phyloP scores from a whole-genome alignment of 2,888 invertebrate genomes.

The Saturnia pavonia region DNA sequence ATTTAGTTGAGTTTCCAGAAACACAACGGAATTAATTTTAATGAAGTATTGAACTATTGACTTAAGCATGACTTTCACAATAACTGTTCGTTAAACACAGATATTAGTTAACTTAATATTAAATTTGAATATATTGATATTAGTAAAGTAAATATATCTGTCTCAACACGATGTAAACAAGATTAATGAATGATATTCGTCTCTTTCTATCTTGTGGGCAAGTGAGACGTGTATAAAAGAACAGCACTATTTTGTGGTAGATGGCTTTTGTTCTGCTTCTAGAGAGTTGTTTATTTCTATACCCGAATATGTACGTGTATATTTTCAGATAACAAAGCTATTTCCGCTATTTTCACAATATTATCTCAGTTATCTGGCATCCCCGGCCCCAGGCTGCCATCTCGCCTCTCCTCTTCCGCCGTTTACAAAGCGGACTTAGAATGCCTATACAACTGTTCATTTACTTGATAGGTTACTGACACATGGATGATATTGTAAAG shows the following conservation, averaged over 20 bases:
- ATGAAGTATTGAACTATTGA: no score
- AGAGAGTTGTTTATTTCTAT: not conserved
- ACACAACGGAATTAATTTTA: no score
- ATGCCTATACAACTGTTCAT: conserved; percentile 12
- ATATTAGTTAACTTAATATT: no score
- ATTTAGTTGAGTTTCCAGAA: no score
- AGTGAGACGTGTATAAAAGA: no score
- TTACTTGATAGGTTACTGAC: not conserved
- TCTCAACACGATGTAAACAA: no score
- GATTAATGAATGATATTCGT: no score
- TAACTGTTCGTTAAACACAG: no score
- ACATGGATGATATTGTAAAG: not conserved
- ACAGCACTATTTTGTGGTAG: not conserved
- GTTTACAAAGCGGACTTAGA: conserved; percentile 8
- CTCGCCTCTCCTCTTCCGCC: not conserved
- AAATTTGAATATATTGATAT: no score
- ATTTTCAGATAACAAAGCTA: not conserved
- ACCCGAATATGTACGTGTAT: not conserved
- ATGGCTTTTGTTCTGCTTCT: not conserved
- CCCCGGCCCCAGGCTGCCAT: not conserved
- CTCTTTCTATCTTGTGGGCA: not conserved
- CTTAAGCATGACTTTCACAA: no score
- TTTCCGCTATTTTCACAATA: conserved; percentile 3
- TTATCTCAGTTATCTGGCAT: conserved; percentile 11
- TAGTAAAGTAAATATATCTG: no score